Conservation (phyloP, 2,797 vertebrate species). For the Fundulus diaphanus region DNA sequence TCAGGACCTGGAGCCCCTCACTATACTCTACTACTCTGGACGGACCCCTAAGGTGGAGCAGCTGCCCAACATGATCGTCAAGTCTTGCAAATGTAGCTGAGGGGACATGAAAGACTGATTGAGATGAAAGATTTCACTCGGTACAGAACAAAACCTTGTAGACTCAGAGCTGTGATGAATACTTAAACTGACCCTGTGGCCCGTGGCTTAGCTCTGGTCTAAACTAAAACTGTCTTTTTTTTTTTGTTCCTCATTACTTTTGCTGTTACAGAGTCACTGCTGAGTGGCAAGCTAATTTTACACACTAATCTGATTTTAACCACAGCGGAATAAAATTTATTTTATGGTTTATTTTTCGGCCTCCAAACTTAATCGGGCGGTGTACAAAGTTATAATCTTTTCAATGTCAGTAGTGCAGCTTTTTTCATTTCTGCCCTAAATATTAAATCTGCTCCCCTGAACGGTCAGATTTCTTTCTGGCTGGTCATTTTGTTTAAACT, state of each 20-base stretch:
- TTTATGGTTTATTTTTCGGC: conserved; percentile 37
- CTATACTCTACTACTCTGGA: conserved; percentile 94
- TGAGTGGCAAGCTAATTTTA: conserved; percentile 32
- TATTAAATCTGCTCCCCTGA: conserved; percentile 30
- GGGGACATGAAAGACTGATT: conserved; percentile 61
- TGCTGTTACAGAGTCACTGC: conserved; percentile 21
- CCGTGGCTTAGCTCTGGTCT: conserved; percentile 53
- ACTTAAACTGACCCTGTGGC: conserved; percentile 60
- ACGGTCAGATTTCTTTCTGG: conserved; percentile 43
- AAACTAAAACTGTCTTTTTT: conserved; percentile 39
- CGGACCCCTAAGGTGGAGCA: conserved; percentile 96
- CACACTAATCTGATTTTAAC: conserved; percentile 7
- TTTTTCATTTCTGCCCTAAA: conserved; percentile 33
- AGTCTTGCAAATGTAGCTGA: conserved; percentile 98
- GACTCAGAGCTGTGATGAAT: conserved; percentile 72
- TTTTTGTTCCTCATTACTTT: conserved; percentile 6
- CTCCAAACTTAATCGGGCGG: conserved; percentile 24
- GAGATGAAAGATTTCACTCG: conserved; percentile 52
- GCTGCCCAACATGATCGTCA: conserved; percentile 98
- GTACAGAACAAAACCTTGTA: conserved; percentile 62
- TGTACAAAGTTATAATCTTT: conserved; percentile 2
- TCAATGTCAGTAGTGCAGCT: conserved; percentile 30
- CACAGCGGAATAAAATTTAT: conserved; percentile 11
- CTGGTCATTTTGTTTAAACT: conserved; percentile 57
- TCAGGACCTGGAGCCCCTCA: conserved; percentile 93